Conservation (phyloP, 2,113 vertebrate species). For the Antennarius striatus region DNA sequence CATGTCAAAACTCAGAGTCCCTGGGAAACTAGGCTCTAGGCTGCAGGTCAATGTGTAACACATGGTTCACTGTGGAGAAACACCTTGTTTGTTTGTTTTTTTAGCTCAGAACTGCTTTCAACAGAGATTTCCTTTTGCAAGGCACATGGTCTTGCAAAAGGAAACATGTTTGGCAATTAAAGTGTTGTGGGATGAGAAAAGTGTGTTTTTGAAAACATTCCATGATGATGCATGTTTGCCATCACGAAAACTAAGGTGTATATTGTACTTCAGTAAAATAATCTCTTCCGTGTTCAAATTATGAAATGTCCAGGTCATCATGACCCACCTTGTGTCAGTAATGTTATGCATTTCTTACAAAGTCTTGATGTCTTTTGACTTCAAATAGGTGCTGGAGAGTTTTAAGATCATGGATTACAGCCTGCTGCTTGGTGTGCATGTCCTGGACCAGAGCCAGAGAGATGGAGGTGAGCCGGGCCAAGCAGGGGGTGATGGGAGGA, state of each 20-base stretch:
- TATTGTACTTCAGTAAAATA: neutral
- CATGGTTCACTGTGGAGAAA: constrained; percentile 65
- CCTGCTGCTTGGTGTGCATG: constrained; percentile 91
- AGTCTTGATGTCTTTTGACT: constrained; percentile 3
- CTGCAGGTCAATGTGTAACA: constrained; percentile 62
- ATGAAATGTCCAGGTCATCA: constrained; percentile 2
- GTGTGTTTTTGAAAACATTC: neutral
- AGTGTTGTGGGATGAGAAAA: constrained; percentile 12
- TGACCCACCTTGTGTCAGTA: neutral
- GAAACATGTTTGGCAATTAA: constrained; percentile 15
- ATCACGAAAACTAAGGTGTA: neutral
- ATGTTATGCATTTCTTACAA: neutral
- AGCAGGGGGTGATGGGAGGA: constrained; percentile 82
- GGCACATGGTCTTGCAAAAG: constrained; percentile 3
- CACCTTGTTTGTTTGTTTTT: constrained; percentile 60
- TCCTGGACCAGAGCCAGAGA: constrained; percentile 84
- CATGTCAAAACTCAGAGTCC: constrained; percentile 36
- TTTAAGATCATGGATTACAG: constrained; percentile 99
- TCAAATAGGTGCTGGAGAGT: constrained; percentile 91
- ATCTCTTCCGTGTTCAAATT: neutral
- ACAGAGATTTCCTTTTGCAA: constrained; percentile 46
- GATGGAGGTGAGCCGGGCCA: constrained; percentile 85
- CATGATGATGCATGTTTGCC: neutral
- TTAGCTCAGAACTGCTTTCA: constrained; percentile 31
- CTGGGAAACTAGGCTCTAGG: constrained; percentile 55